These are phyloP conservation scores for Diabrotica virgifera DNA, from an alignment of 1,140 invertebrate species.

Conservation along the genomic window DNA sequence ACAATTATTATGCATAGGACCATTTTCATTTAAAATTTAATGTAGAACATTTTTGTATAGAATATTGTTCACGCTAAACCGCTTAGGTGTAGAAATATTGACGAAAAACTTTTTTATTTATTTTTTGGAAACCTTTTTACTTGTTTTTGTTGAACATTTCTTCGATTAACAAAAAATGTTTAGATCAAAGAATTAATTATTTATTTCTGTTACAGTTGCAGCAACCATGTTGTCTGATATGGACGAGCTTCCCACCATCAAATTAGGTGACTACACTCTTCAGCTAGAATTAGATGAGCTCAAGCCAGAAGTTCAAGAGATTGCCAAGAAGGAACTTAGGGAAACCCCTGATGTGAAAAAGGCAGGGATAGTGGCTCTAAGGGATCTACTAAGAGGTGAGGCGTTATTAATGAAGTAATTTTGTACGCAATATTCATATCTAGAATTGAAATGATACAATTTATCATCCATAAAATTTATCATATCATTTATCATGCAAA, in stretches of 20 bases:
- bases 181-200: background rate
- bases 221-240: conserved; percentile 68
- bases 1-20: too few species aligned
- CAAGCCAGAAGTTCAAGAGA: conserved; percentile 59
- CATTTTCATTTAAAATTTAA: too few species aligned
- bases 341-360: conserved; percentile 66
- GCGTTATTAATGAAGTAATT: background rate
- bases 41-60: too few species aligned
- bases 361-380: conserved; percentile 61
- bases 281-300: conserved; percentile 67
- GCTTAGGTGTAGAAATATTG: too few species aligned
- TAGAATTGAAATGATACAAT: background rate
- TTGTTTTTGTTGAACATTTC: too few species aligned
- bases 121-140: too few species aligned
- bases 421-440: background rate
- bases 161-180: too few species aligned
- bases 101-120: too few species aligned
- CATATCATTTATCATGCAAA: too few species aligned
- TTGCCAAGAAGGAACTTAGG: conserved; percentile 69
- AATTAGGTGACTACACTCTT: conserved; percentile 65
- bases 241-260: conserved; percentile 60
- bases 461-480: too few species aligned
- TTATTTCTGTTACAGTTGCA: conserved; percentile 53
- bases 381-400: conserved; percentile 66
- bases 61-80: too few species aligned